Conservation (phyloP, 2,888 invertebrate genomes). For the Dermolepida albohirtum region DNA sequence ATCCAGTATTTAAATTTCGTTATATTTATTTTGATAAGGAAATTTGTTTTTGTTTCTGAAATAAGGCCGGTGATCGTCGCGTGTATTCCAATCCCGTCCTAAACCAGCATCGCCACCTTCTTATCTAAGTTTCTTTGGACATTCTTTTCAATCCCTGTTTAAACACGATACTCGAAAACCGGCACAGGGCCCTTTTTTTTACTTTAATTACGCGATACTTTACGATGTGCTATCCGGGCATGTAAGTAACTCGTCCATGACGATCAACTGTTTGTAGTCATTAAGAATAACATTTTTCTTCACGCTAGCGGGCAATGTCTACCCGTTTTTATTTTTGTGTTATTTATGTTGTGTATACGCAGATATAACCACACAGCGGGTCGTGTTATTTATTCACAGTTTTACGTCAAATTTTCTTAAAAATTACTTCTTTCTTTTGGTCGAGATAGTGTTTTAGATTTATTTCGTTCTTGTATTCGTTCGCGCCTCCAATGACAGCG, state of each 20-base stretch:
- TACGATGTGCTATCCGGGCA: slow-evolving; percentile 39
- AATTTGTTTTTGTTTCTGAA: slow-evolving; percentile 9
- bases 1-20: slow-evolving; percentile 15
- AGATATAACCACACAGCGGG: slow-evolving; percentile 7
- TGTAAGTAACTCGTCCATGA: slow-evolving; percentile 42
- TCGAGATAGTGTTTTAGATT: not conserved
- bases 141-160: not conserved
- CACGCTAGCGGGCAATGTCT: slow-evolving; percentile 15
- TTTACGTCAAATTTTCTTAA: slow-evolving; percentile 26
- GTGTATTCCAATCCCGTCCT: slow-evolving; percentile 1
- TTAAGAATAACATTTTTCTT: slow-evolving; percentile 43
- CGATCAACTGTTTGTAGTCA: slow-evolving; percentile 43
- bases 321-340: slow-evolving; percentile 7
- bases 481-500: not conserved
- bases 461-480: not conserved
- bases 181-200: not conserved
- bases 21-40: too few relatives aligned
- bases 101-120: not conserved
- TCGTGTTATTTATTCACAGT: slow-evolving; percentile 6
- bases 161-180: slow-evolving; percentile 10
- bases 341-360: slow-evolving; percentile 16
- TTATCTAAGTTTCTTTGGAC: not conserved
- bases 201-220: slow-evolving; percentile 35
- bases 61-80: slow-evolving; percentile 11
- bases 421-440: not conserved